Base-by-base conservation (phyloP, 2,888 invertebrate genomes). In the Rhamphomyia laevipes region DNA sequence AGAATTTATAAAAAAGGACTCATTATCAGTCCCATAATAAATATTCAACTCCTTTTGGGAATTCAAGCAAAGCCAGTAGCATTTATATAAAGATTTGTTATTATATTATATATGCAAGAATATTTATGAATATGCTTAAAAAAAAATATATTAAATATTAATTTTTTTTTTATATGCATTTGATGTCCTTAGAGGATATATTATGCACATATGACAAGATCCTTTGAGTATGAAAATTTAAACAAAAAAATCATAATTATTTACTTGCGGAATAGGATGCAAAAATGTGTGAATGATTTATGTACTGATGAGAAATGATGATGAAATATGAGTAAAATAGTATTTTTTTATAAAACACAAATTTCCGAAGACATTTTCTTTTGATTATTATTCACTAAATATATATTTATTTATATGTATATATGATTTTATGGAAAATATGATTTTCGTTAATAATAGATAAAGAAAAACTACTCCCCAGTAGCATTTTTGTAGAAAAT, bases 211-310 rank as follows among this genome's bases (percentile, higher is more conserved):
- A 27, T 27, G 23, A 27, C 23, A 27, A 27, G 23, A 27, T 27
- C 23, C 23, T 27, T 27, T 27, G 23, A 27, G 23, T 27, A 27
- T 7, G 23, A 6, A 27, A 27, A 27, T 21, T 4, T 21, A 4
- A 21, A 13, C 13, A 33, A 33, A 33, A 33, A 33, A 33, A 13
- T 35, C n/a, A n/a, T 48, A 48, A 45, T 48, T 48, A 48, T 48
- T 48, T 48, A 48, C 48, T 48, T 45, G 48, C 41, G 48, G 48
- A 40, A 44, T 40, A 35, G 33, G 13, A 44, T 33, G 18, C 21
- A 35, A 48, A 48, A 45, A 40, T 44, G 40, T 48, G 48, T 44
- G 23, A 48, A 44, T 38, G 45, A 48, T 48, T 48, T 48, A 44
- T 38, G 37, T 48, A 45, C 44, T 45, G 48, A 48, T 31, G 48